These are phyloP conservation scores for Atherinosoma microstoma DNA, from an alignment of 2,797 vertebrate genomes.

Conservation along the genomic window DNA sequence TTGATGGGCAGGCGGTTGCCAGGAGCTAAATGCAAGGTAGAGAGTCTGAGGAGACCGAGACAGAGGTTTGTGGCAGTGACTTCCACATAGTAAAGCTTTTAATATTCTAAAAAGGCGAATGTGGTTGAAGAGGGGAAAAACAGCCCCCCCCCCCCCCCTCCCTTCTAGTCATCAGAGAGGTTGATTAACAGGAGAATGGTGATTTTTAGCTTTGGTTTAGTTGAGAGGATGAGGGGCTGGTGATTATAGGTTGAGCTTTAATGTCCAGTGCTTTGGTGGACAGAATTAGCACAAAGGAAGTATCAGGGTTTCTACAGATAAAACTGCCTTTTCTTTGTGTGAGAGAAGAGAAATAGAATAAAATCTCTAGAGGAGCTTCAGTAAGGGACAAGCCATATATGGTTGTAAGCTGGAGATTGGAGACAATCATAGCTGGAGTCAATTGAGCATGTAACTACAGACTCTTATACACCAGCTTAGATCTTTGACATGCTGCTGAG, in stretches of 20 bases:
- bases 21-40: slow-evolving; percentile 47
- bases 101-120: slow-evolving; percentile 48
- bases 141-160: slow-evolving; percentile 23
- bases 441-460: background rate
- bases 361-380: slow-evolving; percentile 16
- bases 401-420: slow-evolving; percentile 20
- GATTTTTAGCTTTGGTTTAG: slow-evolving; percentile 18
- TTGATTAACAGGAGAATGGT: slow-evolving; percentile 62
- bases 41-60: slow-evolving; percentile 17
- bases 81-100: slow-evolving; percentile 56
- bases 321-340: slow-evolving; percentile 22
- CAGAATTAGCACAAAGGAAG: slow-evolving; percentile 10
- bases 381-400: slow-evolving; percentile 20
- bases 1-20: slow-evolving; percentile 45
- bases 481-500: too few species aligned
- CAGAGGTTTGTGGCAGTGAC: slow-evolving; percentile 14
- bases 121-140: slow-evolving; percentile 43
- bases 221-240: background rate
- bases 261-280: slow-evolving; percentile 1
- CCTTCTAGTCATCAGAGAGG: slow-evolving; percentile 53
- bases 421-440: background rate
- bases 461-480: too few species aligned
- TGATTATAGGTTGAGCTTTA: slow-evolving; percentile 27
- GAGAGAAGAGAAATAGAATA: slow-evolving; percentile 9
- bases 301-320: background rate